Base-by-base conservation (phyloP, 2,888 invertebrate species). In the Brenthis ino region DNA sequence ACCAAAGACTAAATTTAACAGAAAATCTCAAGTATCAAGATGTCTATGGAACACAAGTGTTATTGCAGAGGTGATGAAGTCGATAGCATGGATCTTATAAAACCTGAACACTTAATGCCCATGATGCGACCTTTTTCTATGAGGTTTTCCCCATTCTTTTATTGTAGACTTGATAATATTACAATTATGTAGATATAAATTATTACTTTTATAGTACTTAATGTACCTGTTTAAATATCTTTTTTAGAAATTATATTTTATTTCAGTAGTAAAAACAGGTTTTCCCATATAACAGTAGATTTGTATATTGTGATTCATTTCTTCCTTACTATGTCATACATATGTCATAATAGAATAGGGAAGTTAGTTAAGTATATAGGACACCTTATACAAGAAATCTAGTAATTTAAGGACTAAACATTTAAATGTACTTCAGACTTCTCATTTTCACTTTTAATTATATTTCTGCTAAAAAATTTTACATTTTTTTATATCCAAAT, bases 41-140 rank as follows among this genome's bases (percentile, higher is more conserved):
- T 91, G 91, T 73, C 89, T 0, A 82, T 91, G 87, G 90, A 91
- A 57, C 89, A 91, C 76, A 83, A 83, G 68, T 92, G 92, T 73
- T 89, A 82, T 77, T 93, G 93, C 76, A 81, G 87, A 0, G 93
- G 93, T 1, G 93, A 93, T 73, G 91, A 89, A 72, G 74, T 79
- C 75, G 82, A 80, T 24, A 83, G 80, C 72, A 72, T 87, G 72
- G 89, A 91, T 65, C 82, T 92, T 5, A 76, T 84, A 53, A 86
- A 85, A 75, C 91, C 92, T 0, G 85, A 88, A 68, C 91, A 92
- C 72, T 84, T 93, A 33, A 82, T 92, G 83, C 93, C 93, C 0
- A 91, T 92, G 92, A 91, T 93, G 90, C 89, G 92, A 74, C 92
- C 93, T 0, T 92, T 92, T 78, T 91, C 91, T 6, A 87, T 92